Evolutionary conservation across 2,797 vertebrate genomes (phyloP), one percentile per base, ranked within the genome.

Genomic region (Enoplosus armatus): DNA sequence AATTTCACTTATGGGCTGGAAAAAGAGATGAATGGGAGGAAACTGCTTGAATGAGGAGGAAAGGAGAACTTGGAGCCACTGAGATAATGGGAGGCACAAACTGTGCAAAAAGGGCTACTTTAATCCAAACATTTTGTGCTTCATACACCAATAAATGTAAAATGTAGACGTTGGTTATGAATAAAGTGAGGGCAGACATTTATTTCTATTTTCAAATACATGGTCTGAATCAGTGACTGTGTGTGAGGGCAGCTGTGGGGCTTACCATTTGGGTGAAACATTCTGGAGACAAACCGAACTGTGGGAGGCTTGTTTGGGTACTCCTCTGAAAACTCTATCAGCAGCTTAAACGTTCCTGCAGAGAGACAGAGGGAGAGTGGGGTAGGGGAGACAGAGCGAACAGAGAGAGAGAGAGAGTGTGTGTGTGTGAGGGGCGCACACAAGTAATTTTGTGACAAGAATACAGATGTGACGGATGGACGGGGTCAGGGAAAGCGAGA

Each of bases 291-390:
- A 95, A 99, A 99, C 87, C 98, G 96, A 94, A 99, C 98, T 89
- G 98, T 99, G 77, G 98, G 98, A 88, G 98, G 98, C 85, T 99
- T 99, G 95, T 99, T 99, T 85, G 98, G 98, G 92, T 99, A 99
- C 94, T 99, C 98, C 96, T 99, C 98, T 16, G 98, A 98, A 96
- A 99, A 99, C 94, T 99, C 98, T 96, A 99, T 99, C 92, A 98
- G 96, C 93, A 99, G 95, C 95, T 99, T 99, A 96, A 99, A 99
- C 51, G 98, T 99, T 96, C 98, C 98, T 99, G 94, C 83, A 66
- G 54, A 56, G 47, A 60, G 3, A 71, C 1, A 39, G 29, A 47
- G 11, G 41, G n/a, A n/a, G 51, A 22, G 31, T 3, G 5, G 10
- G 26, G 26, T 0, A 14, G 5, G 50, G 10, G n/a, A 6, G 27